Conservation (phyloP, 2,888 invertebrate genomes). For the Ophion costatus region DNA sequence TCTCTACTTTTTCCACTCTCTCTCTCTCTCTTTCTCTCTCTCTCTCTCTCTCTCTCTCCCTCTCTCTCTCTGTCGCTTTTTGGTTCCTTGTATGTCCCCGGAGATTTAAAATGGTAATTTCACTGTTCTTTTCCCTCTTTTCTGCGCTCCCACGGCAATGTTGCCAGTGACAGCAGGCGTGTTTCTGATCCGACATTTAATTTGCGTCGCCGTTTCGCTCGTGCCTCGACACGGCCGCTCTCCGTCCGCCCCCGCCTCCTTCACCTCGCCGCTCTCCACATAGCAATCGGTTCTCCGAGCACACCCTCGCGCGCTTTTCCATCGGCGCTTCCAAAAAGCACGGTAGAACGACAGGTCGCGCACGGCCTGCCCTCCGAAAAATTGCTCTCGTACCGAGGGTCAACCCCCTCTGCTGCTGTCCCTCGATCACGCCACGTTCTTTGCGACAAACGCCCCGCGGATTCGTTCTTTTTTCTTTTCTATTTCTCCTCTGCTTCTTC, state of each 20-base stretch:
- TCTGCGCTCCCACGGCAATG: constrained; percentile 67
- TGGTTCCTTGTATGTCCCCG: constrained; percentile 53
- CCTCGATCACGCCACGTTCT: constrained; percentile 12
- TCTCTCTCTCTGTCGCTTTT: constrained; percentile 26
- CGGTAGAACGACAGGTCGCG: constrained; percentile 5
- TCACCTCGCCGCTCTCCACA: not conserved
- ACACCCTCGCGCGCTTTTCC: constrained; percentile 46
- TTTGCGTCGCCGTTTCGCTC: constrained; percentile 72
- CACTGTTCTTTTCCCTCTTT: constrained; percentile 68
- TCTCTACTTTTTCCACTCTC: constrained; percentile 39
- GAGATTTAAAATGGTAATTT: constrained; percentile 74
- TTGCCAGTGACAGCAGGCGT: constrained; percentile 75
- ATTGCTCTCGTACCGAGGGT: constrained; percentile 37
- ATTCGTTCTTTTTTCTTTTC: constrained; percentile 19
- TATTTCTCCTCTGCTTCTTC: not conserved
- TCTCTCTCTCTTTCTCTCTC: constrained; percentile 23
- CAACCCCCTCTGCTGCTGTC: not conserved
- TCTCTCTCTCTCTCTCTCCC: constrained; percentile 7
- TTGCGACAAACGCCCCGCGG: constrained; percentile 28
- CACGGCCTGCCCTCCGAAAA: constrained; percentile 47
- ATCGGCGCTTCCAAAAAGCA: constrained; percentile 46
- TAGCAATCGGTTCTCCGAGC: constrained; percentile 46
- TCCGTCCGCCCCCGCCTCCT: constrained; percentile 12
- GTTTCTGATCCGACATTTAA: constrained; percentile 78
- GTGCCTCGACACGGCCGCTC: constrained; percentile 55